Percentiles rank a stretch among this genome's conserved stretches.
Conservation (phyloP, 2,797 vertebrate genomes). For the Gambelia wislizenii region DNA sequence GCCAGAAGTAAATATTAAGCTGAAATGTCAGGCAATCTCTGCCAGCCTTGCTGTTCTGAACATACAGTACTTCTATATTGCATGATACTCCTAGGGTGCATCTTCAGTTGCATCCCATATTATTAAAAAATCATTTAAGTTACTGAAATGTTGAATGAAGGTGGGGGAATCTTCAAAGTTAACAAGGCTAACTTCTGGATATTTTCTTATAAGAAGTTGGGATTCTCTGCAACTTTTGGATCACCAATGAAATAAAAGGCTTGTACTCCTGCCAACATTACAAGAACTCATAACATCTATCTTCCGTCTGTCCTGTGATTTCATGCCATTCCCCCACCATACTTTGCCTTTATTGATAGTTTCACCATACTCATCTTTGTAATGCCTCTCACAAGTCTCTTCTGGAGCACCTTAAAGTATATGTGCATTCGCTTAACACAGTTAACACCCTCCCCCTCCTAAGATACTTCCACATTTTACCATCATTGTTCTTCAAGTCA, state of each 20-base stretch:
- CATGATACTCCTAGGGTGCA: constrained; percentile 75
- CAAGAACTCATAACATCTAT: constrained; percentile 31
- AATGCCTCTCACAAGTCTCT: not conserved
- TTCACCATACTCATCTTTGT: not conserved
- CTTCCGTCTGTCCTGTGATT: not conserved
- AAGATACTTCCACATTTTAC: no score
- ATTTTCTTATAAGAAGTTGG: constrained; percentile 58
- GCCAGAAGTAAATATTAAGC: constrained; percentile 79
- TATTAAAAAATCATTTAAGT: constrained; percentile 69
- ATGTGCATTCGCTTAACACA: no score
- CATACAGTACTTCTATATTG: constrained; percentile 80
- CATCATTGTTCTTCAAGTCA: no score
- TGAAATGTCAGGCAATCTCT: constrained; percentile 75
- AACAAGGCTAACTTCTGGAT: constrained; percentile 42
- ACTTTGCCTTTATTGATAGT: not conserved
- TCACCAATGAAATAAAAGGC: constrained; percentile 55
- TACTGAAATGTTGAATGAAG: constrained; percentile 66
- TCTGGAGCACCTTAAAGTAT: not conserved
- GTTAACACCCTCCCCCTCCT: no score
- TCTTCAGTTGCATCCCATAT: constrained; percentile 62
- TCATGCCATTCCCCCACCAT: constrained; percentile 5
- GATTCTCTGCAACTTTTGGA: constrained; percentile 54
- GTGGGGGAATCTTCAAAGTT: not conserved
- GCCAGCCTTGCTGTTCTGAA: constrained; percentile 81
- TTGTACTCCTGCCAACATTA: constrained; percentile 45